These are phyloP conservation scores for Acrossocheilus wenchowensis DNA, from an alignment of 2,797 vertebrate genomes.

Conservation along the genomic window DNA sequence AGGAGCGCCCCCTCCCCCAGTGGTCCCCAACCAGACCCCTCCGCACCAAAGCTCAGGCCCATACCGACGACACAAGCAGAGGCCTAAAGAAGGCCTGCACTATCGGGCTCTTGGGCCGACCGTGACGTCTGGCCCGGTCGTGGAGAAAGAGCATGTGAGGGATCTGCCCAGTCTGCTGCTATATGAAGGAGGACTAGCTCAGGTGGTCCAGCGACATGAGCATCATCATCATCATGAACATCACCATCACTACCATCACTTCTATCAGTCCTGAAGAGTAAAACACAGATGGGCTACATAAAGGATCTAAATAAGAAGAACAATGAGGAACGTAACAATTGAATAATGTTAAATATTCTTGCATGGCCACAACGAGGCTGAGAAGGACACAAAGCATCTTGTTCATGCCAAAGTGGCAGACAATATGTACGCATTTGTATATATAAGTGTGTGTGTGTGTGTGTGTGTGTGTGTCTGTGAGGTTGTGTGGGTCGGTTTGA, in stretches of 20 bases:
- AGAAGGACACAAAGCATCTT: slow-evolving; percentile 28
- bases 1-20: slow-evolving; percentile 77
- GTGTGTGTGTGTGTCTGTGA: background rate
- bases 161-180: slow-evolving; percentile 91
- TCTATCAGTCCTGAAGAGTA: slow-evolving; percentile 91
- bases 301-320: slow-evolving; percentile 31
- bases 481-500: slow-evolving; percentile 16
- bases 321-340: slow-evolving; percentile 43
- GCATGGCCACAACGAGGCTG: slow-evolving; percentile 23
- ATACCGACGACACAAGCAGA: slow-evolving; percentile 94
- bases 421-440: slow-evolving; percentile 33
- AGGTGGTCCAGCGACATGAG: slow-evolving; percentile 95
- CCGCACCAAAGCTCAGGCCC: slow-evolving; percentile 86
- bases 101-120: slow-evolving; percentile 82
- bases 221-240: slow-evolving; percentile 98
- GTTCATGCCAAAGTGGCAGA: slow-evolving; percentile 53
- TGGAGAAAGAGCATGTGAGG: slow-evolving; percentile 90
- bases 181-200: slow-evolving; percentile 89
- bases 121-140: slow-evolving; percentile 75
- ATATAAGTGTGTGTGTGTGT: slow-evolving; percentile 9
- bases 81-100: slow-evolving; percentile 86
- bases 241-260: slow-evolving; percentile 99
- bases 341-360: slow-evolving; percentile 17
- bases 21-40: slow-evolving; percentile 80
- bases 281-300: slow-evolving; percentile 1